Evolutionary conservation across 2,113 vertebrate species (phyloP), one percentile per base, ranked within the genome.

Genomic region (Beaufortia kweichowensis): DNA sequence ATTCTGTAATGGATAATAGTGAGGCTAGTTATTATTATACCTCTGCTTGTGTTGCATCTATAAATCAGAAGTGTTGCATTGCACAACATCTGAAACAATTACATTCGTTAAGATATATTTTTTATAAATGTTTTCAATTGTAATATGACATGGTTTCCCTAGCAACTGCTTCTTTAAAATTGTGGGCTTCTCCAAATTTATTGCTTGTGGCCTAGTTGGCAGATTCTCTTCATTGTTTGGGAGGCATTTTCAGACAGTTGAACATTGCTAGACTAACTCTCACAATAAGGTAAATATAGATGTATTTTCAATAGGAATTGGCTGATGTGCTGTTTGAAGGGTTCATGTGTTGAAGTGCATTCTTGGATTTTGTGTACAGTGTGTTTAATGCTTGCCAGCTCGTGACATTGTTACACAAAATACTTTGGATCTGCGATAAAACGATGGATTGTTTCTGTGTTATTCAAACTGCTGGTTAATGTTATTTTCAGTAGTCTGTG

Each of bases 111-210:
- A 63, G 4, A 63, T 53, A 41, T 70, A 59, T 78, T 6, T 24
- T 70, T 63, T 69, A 61, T 8, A 55, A 69, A 64, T 71, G 63
- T 71, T 71, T 78, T 71, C 41, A 60, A 56, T 63, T 26, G 31
- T 62, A 71, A 71, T 23, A 48, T 71, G 67, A n/a, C 60, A 71
- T 64, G 50, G 76, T 78, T n/a, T 78, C 67, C 76, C 61, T 71
- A 78, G 76, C 76, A 78, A 78, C 76, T 71, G 76, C 59, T 71
- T 62, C 66, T 62, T 71, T 55, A 28, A 78, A 71, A 71, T 71
- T 69, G 67, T 62, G 68, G 76, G 76, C 43, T 53, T 63, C 67
- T 53, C 76, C 66, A 78, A 78, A 78, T 78, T 26, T 21, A 60
- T 69, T 61, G 53, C 29, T 67, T 50, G 21, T 69, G 56, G 65